Conservation (phyloP, 2,888 invertebrate species). For the Synergus umbraculus region DNA sequence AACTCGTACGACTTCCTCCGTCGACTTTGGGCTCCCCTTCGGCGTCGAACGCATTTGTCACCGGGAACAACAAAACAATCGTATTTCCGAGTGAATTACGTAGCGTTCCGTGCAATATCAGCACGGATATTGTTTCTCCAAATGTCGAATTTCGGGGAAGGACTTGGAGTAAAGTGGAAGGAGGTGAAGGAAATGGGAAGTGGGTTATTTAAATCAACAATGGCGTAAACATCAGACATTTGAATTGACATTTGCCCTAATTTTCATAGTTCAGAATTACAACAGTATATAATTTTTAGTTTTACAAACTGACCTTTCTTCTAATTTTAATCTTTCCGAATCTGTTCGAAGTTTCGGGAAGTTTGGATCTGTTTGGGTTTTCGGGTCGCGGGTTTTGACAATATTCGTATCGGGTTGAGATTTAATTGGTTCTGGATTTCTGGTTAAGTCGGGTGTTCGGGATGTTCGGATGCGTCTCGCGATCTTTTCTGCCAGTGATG, state of each 20-base stretch:
- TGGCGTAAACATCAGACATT: constrained; percentile 52
- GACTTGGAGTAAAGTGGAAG: constrained; percentile 35
- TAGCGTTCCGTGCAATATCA: constrained; percentile 73
- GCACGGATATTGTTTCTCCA: constrained; percentile 75
- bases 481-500: constrained; percentile 28
- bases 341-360: no score
- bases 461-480: no score
- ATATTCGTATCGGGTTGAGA: no score
- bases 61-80: constrained; percentile 70
- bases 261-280: no score
- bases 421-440: no score
- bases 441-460: no score
- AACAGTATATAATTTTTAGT: no score
- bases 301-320: no score
- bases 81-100: constrained; percentile 74
- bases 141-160: constrained; percentile 64
- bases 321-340: no score
- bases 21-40: constrained; percentile 35
- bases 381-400: no score
- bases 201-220: constrained; percentile 52
- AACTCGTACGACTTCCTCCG: neutral
- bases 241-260: no score
- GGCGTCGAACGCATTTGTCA: constrained; percentile 58
- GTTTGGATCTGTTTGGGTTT: no score
- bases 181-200: constrained; percentile 51